Conservation (phyloP, 1,140 invertebrate species). For the Ips nitidus region DNA sequence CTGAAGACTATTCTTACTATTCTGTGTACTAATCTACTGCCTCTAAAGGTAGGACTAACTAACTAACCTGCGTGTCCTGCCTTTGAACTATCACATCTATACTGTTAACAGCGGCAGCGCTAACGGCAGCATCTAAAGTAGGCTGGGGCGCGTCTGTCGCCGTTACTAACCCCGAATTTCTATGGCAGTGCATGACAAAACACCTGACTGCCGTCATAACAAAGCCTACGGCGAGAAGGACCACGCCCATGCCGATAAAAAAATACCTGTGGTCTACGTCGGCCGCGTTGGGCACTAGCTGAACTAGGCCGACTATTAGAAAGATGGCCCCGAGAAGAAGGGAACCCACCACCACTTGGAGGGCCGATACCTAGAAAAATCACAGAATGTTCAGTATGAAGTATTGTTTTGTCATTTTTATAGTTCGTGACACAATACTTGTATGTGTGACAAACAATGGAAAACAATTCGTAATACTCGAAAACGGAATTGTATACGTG, state of each 20-base stretch:
- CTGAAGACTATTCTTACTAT: too few species aligned
- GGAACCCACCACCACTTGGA: slow-evolving; percentile 74
- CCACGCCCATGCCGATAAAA: slow-evolving; percentile 65
- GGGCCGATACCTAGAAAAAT: slow-evolving; percentile 63
- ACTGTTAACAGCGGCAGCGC: slow-evolving; percentile 43
- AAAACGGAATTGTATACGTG: too few species aligned
- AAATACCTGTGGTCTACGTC: slow-evolving; percentile 73
- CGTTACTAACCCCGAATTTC: slow-evolving; percentile 42
- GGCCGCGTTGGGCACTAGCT: slow-evolving; percentile 77
- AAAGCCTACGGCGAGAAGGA: slow-evolving; percentile 60
- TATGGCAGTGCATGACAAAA: slow-evolving; percentile 49
- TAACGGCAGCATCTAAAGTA: slow-evolving; percentile 39
- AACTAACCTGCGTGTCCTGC: slow-evolving; percentile 49
- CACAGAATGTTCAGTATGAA: not conserved
- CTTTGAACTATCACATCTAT: slow-evolving; percentile 51
- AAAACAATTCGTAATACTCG: too few species aligned
- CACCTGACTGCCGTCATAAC: slow-evolving; percentile 55
- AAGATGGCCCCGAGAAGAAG: slow-evolving; percentile 74
- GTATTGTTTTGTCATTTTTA: too few species aligned
- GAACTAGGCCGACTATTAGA: slow-evolving; percentile 77
- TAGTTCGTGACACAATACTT: too few species aligned
- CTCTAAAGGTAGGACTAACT: too few species aligned
- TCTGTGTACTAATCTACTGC: too few species aligned
- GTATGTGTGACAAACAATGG: too few species aligned
- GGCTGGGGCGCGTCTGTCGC: slow-evolving; percentile 42